These are phyloP conservation scores for Sciaenops ocellatus DNA, from an alignment of 2,797 vertebrate genomes.

Conservation along the genomic window DNA sequence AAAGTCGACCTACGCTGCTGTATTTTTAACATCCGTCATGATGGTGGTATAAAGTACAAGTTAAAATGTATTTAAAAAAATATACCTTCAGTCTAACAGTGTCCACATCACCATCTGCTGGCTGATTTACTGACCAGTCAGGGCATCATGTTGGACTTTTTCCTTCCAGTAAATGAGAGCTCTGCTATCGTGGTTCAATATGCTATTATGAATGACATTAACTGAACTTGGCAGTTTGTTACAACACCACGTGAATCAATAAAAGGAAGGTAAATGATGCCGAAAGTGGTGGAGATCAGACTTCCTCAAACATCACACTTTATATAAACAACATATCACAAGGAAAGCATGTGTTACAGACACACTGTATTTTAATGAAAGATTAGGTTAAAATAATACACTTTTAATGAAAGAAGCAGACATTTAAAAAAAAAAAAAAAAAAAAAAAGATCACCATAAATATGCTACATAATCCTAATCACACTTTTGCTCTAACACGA, in stretches of 20 bases:
- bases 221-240: neutral
- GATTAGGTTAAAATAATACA: constrained; percentile 82
- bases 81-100: neutral
- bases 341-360: constrained; percentile 52
- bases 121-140: neutral
- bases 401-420: constrained; percentile 83
- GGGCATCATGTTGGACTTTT: neutral
- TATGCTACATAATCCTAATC: constrained; percentile 81
- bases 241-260: neutral
- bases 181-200: neutral
- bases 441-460: constrained; percentile 78
- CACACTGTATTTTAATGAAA: constrained; percentile 82
- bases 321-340: neutral
- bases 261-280: neutral
- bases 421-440: constrained; percentile 51
- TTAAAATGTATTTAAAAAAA: neutral
- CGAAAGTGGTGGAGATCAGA: neutral
- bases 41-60: neutral
- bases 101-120: constrained; percentile 55
- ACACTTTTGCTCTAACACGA: constrained; percentile 76
- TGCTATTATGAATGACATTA: neutral
- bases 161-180: neutral
- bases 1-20: too few relatives aligned
- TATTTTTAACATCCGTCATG: too few relatives aligned
- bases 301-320: neutral